Conservation (phyloP, 2,797 vertebrate species). For the Pygocentrus nattereri region DNA sequence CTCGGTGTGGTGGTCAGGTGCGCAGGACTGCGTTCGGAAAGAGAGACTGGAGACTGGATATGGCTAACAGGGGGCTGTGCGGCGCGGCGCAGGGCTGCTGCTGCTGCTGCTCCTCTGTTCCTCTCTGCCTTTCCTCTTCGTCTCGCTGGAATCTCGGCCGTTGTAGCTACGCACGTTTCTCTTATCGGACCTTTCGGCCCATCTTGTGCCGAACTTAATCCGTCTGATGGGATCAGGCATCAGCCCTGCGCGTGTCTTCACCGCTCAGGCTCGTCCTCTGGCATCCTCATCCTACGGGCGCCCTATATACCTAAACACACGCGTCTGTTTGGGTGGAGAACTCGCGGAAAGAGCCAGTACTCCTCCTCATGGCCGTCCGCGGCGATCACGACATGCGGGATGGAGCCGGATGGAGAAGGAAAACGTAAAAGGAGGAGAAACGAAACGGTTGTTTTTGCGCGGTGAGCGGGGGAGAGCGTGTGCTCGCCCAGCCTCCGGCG, state of each 20-base stretch:
- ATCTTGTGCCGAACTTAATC: slow-evolving; percentile 47
- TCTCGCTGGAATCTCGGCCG: slow-evolving; percentile 1
- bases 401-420: neutral
- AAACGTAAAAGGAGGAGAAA: neutral
- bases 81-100: neutral
- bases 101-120: neutral
- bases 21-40: slow-evolving; percentile 53
- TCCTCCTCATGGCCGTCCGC: slow-evolving; percentile 8
- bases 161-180: neutral
- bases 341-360: slow-evolving; percentile 38
- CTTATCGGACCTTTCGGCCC: neutral
- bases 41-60: slow-evolving; percentile 48
- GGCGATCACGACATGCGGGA: neutral
- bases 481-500: neutral
- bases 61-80: slow-evolving; percentile 25
- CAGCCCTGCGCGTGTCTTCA: slow-evolving; percentile 26
- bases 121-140: neutral
- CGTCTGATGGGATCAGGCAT: slow-evolving; percentile 26
- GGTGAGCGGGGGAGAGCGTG: slow-evolving; percentile 3
- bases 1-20: slow-evolving; percentile 47
- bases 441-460: neutral
- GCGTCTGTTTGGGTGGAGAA: slow-evolving; percentile 50
- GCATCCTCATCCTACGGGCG: slow-evolving; percentile 64
- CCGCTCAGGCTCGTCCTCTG: slow-evolving; percentile 55
- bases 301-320: slow-evolving; percentile 60